Percentiles rank a stretch among this genome's conserved stretches.
phyloP scores from a whole-genome alignment of 2,797 vertebrate species.

The Eurystomus glaucurus region DNA sequence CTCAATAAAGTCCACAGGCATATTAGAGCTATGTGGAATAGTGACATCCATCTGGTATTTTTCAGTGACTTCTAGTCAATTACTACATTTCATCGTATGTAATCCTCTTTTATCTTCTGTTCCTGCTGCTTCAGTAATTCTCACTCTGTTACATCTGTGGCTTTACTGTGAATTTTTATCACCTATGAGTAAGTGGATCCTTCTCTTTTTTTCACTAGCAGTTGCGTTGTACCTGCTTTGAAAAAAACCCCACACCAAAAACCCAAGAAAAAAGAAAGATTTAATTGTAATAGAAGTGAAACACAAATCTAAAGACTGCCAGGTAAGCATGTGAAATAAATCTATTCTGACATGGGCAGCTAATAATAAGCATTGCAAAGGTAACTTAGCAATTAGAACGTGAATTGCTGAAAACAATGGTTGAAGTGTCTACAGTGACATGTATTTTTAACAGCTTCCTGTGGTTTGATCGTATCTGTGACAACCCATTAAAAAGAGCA shows the following conservation, averaged over 20 bases:
- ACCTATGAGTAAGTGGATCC: conserved; percentile 59
- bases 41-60: conserved; percentile 85
- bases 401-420: neutral
- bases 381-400: neutral
- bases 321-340: conserved; percentile 36
- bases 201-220: neutral
- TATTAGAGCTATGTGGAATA: conserved; percentile 75
- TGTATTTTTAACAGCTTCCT: neutral
- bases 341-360: neutral
- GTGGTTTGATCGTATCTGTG: neutral
- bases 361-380: neutral
- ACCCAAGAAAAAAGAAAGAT: neutral
- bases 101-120: conserved; percentile 85
- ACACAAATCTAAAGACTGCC: neutral
- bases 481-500: conserved; percentile 4
- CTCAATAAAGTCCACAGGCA: conserved; percentile 78
- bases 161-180: conserved; percentile 84
- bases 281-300: conserved; percentile 67
- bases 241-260: neutral
- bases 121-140: conserved; percentile 84
- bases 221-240: conserved; percentile 41
- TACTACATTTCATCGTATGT: conserved; percentile 81
- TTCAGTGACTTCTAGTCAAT: conserved; percentile 84
- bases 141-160: conserved; percentile 80
- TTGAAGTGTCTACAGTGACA: neutral